Conservation (phyloP, 2,888 invertebrate species). For the Caenorhabditis virilis region DNA sequence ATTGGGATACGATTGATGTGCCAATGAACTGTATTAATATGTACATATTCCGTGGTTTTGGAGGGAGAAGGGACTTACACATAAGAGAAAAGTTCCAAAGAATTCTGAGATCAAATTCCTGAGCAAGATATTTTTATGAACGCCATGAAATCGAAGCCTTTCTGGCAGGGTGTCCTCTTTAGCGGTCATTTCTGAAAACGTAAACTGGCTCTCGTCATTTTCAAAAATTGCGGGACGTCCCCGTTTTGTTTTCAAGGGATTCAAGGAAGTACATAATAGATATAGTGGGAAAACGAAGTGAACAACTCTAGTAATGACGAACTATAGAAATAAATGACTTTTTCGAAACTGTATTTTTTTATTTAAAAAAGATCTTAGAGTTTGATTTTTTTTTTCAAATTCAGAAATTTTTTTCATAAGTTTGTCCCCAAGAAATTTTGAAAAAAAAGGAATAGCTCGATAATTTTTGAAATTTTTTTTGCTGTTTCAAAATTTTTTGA, state of each 20-base stretch:
- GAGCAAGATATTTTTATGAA: constrained; percentile 23
- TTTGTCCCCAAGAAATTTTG: neutral
- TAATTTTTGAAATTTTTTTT: too few relatives aligned
- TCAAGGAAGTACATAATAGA: too few relatives aligned
- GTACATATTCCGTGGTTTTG: neutral
- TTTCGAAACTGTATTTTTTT: too few relatives aligned
- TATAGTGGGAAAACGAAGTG: too few relatives aligned
- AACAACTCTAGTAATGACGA: too few relatives aligned
- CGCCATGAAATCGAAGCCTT: constrained; percentile 27
- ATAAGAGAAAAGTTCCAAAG: constrained; percentile 50
- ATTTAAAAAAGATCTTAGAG: neutral
- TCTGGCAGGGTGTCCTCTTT: constrained; percentile 35
- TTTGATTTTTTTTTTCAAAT: neutral
- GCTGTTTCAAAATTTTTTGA: too few relatives aligned
- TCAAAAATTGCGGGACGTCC: too few relatives aligned
- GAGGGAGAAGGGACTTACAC: constrained; percentile 25
- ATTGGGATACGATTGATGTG: constrained; percentile 48
- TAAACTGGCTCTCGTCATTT: too few relatives aligned
- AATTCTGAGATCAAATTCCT: constrained; percentile 51
- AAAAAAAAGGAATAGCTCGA: neutral
- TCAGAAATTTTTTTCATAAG: neutral
- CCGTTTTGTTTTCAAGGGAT: too few relatives aligned
- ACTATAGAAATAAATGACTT: too few relatives aligned
- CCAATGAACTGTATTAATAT: constrained; percentile 50
- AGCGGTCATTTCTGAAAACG: neutral